Base-by-base conservation (phyloP, 2,113 vertebrate species). In the Silurus glanis region DNA sequence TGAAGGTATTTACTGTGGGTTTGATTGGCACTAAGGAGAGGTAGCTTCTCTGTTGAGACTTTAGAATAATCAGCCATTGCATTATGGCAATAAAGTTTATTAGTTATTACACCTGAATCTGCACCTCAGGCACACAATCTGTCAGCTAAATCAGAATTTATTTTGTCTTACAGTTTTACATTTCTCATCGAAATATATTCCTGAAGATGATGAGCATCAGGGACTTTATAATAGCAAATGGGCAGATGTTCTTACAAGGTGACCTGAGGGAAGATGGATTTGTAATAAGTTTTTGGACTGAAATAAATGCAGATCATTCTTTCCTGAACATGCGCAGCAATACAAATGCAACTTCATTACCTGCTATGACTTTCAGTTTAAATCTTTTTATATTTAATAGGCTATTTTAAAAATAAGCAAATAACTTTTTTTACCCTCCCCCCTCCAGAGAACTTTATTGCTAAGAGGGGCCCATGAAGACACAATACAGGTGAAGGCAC, bases 1-100 rank as follows among this genome's bases (percentile, higher is more conserved):
- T 71, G 79, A 66, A 80, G 80, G 58, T 51, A 83, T 88, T 71
- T 83, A 61, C 84, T 47, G 25, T 49, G 53, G 17, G 62, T 74
- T 82, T 79, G 51, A 85, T 67, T 85, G 66, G 76, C 88, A 47
- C 78, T 82, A 51, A 80, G 69, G 17, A 66, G 47, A 76, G 45
- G 3, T 66, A 69, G 9, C 23, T 58, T 75, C 16, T 51, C 66
- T 23, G 45, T 80, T 16, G 16, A 55, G 51, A 85, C 58, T 85
- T 59, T 13, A 67, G 12, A 19, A 56, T 59, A 58, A 80, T 67
- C 23, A 69, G 78, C 21, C 66, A 9, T 85, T 69, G 79, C 49
- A 81, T 58, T 80, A 80, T 2, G 55, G 62, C 28, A 80, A n/a
- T 55, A 85, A 19, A 8, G 14, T n/a, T 7, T 28, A 47, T 69